phyloP scores from a whole-genome alignment of 2,113 vertebrate genomes.

The Rhinolophus ferrumequinum region DNA sequence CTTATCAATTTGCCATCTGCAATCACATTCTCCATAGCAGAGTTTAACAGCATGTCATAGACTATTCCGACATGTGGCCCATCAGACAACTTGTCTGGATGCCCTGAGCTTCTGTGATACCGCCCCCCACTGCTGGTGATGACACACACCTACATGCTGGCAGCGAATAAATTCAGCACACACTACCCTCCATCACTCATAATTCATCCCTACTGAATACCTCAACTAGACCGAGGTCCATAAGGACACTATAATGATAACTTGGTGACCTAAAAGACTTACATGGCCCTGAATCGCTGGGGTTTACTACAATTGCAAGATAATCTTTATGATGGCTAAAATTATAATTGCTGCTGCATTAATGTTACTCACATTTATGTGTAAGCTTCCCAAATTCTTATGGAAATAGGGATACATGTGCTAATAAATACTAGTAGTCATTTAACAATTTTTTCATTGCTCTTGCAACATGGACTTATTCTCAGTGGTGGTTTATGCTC shows the following conservation, averaged over 20 bases:
- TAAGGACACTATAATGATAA: neutral
- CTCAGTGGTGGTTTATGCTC: neutral
- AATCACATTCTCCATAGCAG: conserved; percentile 46
- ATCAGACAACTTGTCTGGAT: conserved; percentile 45
- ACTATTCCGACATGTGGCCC: neutral
- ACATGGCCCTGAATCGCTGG: neutral
- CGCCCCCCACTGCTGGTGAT: neutral
- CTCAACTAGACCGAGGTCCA: neutral
- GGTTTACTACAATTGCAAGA: neutral
- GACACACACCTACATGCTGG: neutral
- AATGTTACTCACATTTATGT: neutral
- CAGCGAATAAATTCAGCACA: neutral
- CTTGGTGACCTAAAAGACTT: neutral
- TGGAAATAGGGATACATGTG: neutral
- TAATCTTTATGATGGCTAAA: neutral
- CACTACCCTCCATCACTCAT: neutral
- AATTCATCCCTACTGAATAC: neutral
- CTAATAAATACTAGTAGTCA: neutral
- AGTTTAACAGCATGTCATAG: conserved; percentile 66
- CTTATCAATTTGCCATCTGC: conserved; percentile 66
- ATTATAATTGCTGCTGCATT: neutral
- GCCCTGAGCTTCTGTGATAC: conserved; percentile 31
- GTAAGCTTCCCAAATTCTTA: conserved; percentile 21
- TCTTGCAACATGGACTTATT: neutral
- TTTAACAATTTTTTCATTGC: neutral